A percentile compares a stretch with the other conserved stretches of the same genome.
Conservation (phyloP, 92 coral and sea anemone genomes). For the Diadumene lineata region DNA sequence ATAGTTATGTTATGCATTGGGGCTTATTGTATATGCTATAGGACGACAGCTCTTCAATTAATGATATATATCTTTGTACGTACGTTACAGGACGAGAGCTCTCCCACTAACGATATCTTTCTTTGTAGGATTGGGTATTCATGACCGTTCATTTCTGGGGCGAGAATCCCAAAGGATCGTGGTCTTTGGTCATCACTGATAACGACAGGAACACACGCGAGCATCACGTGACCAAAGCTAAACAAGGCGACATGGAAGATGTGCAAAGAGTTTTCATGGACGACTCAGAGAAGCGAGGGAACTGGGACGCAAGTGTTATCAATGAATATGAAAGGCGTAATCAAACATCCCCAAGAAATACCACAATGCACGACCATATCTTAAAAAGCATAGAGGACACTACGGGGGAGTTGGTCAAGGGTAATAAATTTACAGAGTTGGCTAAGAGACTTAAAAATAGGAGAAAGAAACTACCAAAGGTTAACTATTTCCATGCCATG, state of each 20-base stretch:
- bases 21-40: too few species aligned
- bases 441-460: constrained; percentile 33
- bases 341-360: constrained; percentile 12
- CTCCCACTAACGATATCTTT: background rate
- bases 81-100: too few species aligned
- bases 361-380: constrained; percentile 39
- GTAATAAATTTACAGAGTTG: constrained; percentile 44
- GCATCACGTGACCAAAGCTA: constrained; percentile 66
- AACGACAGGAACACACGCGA: constrained; percentile 80
- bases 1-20: too few species aligned
- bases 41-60: too few species aligned
- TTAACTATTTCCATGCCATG: background rate
- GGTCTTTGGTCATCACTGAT: constrained; percentile 79
- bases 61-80: too few species aligned
- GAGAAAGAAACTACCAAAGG: constrained; percentile 6
- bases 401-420: constrained; percentile 57
- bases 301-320: constrained; percentile 23
- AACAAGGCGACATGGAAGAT: constrained; percentile 79
- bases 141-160: constrained; percentile 94
- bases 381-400: constrained; percentile 73
- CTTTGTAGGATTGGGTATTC: constrained; percentile 74
- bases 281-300: constrained; percentile 53
- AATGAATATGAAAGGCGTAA: constrained; percentile 31
- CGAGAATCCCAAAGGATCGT: constrained; percentile 77
- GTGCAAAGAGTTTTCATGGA: constrained; percentile 73